phyloP scores from a whole-genome alignment of 2,888 invertebrate species.

The Eremobia ochroleuca region DNA sequence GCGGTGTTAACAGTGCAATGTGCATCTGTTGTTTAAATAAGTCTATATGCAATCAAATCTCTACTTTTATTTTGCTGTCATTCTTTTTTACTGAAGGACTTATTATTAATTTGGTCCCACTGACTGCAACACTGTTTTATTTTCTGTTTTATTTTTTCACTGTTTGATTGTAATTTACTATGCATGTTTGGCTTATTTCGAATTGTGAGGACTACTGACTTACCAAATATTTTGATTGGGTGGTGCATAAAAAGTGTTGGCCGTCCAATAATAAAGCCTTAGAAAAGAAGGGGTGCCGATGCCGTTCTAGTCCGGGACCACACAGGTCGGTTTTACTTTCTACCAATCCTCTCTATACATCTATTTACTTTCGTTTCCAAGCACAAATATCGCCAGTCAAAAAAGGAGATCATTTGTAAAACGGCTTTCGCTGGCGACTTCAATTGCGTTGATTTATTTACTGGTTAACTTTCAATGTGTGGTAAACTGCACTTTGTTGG shows the following conservation, averaged over 20 bases:
- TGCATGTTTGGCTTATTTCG: background rate
- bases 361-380: conserved; percentile 60
- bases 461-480: conserved; percentile 55
- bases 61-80: background rate
- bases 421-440: conserved; percentile 62
- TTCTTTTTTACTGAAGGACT: background rate
- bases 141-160: background rate
- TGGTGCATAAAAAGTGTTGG: background rate
- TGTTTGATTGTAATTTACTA: background rate
- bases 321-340: conserved; percentile 53
- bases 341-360: conserved; percentile 39
- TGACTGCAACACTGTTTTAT: background rate
- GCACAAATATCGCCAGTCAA: conserved; percentile 56
- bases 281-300: conserved; percentile 4
- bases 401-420: conserved; percentile 69
- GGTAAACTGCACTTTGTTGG: conserved; percentile 42
- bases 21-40: background rate
- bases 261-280: background rate
- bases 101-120: background rate
- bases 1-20: background rate
- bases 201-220: background rate
- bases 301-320: conserved; percentile 3
- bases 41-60: background rate
- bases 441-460: conserved; percentile 64
- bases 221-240: too few relatives aligned